phyloP scores from a whole-genome alignment of 30 jellyfish, hydroid and myxozoan genomes.

The Cassiopea andromeda region DNA sequence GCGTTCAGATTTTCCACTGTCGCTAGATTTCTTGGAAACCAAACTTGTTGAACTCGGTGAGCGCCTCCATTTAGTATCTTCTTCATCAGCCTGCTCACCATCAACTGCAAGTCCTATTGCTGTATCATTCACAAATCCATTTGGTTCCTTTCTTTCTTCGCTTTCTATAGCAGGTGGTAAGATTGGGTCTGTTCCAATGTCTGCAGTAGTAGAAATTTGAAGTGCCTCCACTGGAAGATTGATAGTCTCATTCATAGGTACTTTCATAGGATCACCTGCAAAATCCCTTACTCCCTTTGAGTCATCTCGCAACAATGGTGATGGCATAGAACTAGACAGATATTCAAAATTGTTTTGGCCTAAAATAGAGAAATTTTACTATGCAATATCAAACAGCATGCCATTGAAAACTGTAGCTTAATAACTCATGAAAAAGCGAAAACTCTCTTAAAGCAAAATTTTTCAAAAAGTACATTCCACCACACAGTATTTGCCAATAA shows the following conservation, averaged over 20 bases:
- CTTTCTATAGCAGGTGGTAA: background rate
- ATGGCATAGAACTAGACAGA: conserved; percentile 77
- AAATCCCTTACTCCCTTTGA: conserved; percentile 44
- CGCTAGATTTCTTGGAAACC: conserved; percentile 59
- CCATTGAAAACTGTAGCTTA: no score
- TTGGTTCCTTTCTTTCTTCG: background rate
- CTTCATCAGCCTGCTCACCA: conserved; percentile 12
- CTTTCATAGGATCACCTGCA: conserved; percentile 52
- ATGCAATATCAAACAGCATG: no score
- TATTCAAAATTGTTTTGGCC: conserved; percentile 25
- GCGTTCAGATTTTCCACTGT: conserved; percentile 68
- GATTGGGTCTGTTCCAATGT: conserved; percentile 35
- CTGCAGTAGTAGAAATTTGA: conserved; percentile 7
- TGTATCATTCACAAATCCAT: background rate
- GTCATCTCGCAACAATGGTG: conserved; percentile 21
- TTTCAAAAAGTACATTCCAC: no score
- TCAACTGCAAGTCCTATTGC: conserved; percentile 10
- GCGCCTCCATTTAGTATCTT: conserved; percentile 14
- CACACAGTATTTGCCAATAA: no score
- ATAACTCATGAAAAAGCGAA: no score
- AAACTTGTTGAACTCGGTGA: conserved; percentile 66
- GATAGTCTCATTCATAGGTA: conserved; percentile 51
- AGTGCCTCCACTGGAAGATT: conserved; percentile 47
- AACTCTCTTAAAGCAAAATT: no score
- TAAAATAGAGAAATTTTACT: no score